Conservation (phyloP, 2,113 vertebrate genomes). For the Helogale parvula region DNA sequence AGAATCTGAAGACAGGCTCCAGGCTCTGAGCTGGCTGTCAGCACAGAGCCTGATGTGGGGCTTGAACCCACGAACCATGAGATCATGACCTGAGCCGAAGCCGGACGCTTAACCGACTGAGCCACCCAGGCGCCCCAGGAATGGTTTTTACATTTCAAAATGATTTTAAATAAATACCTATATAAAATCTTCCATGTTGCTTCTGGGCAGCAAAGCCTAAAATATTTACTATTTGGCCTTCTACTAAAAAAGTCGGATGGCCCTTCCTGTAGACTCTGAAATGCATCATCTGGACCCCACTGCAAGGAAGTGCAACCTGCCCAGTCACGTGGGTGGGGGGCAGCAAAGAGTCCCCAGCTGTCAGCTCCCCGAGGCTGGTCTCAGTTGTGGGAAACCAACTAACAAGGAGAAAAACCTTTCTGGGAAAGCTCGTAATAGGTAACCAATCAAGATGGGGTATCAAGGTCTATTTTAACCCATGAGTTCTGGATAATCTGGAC, state of each 20-base stretch:
- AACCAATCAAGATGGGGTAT: rapidly evolving
- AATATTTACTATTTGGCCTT: background rate
- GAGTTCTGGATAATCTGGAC: background rate
- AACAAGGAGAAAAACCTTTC: background rate
- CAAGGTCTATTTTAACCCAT: background rate
- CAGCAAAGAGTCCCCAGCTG: background rate
- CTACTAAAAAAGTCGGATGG: background rate
- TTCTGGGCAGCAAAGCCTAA: background rate
- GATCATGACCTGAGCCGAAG: too few relatives aligned
- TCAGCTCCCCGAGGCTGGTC: background rate
- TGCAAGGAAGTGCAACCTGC: too few relatives aligned
- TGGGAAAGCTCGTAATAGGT: background rate
- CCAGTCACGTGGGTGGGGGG: background rate
- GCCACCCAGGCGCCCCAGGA: background rate
- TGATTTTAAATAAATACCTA: background rate
- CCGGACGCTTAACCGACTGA: too few relatives aligned
- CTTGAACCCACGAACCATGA: too few relatives aligned
- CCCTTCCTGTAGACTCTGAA: background rate
- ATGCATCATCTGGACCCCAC: background rate
- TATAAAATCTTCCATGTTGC: background rate
- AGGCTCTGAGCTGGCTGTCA: too few relatives aligned
- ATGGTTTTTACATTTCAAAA: background rate
- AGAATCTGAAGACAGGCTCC: too few relatives aligned
- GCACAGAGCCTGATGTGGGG: too few relatives aligned
- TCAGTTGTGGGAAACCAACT: background rate